Conservation (phyloP, 30 jellyfish, hydroid and myxozoan species). For the Aurelia aurita region DNA sequence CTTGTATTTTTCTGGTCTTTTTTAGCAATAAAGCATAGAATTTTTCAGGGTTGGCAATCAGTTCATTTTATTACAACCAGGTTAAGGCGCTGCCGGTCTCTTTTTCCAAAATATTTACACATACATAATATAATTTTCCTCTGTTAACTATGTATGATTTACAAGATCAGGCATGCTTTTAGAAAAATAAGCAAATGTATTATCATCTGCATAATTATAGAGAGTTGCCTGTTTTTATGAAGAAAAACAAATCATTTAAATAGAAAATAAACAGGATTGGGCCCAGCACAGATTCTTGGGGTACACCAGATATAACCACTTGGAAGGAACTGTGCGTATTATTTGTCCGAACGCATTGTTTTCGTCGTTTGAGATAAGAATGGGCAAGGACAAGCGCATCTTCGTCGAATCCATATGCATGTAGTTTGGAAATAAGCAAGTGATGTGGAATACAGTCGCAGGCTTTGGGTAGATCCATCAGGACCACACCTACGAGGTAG, state of each 20-base stretch:
- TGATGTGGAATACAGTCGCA: conserved; percentile 54
- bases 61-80: not conserved
- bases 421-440: conserved; percentile 40
- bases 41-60: not conserved
- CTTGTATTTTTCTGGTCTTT: too few species aligned
- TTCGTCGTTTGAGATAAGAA: conserved; percentile 27
- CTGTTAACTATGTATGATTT: too few species aligned
- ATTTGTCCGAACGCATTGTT: too few species aligned
- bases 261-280: conserved; percentile 34
- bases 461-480: too few species aligned
- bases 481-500: too few species aligned
- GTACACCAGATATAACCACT: conserved; percentile 51
- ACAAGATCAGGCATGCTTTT: too few species aligned
- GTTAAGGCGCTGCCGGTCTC: not conserved
- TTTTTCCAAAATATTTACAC: not conserved
- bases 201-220: too few species aligned
- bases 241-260: conserved; percentile 26
- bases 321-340: conserved; percentile 47
- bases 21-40: too few species aligned
- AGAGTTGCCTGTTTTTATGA: conserved; percentile 5
- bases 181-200: too few species aligned
- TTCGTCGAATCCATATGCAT: too few species aligned
- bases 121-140: too few species aligned
- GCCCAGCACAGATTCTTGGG: conserved; percentile 58
- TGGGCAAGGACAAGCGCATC: not conserved